phyloP scores from a whole-genome alignment of 2,888 invertebrate species.

The Ormia ochracea region DNA sequence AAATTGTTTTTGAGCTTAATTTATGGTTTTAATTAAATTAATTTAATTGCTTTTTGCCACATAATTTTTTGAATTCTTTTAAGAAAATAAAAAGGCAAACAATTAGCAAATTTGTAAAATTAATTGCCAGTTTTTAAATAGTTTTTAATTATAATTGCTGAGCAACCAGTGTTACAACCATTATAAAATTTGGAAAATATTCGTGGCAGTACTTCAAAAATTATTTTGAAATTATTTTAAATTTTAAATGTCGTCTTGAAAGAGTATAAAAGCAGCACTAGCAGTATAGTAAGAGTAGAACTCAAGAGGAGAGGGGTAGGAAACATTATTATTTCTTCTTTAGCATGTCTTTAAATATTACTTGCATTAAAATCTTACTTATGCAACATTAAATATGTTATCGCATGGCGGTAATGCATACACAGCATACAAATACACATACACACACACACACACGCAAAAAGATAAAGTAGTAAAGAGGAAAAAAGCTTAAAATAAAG shows the following conservation, averaged over 20 bases:
- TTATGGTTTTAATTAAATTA: not conserved
- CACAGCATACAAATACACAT: too few species aligned
- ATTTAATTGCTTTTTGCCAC: not conserved
- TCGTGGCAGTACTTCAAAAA: not conserved
- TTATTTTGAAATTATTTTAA: not conserved
- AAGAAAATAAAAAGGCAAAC: too few species aligned
- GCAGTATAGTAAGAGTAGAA: too few species aligned
- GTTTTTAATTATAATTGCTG: too few species aligned
- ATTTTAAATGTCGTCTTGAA: not conserved
- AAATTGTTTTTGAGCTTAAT: not conserved
- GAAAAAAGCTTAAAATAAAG: slow-evolving; percentile 1
- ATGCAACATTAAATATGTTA: slow-evolving; percentile 14
- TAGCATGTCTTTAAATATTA: not conserved
- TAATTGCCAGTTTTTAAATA: too few species aligned
- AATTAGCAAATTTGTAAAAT: too few species aligned
- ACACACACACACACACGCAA: too few species aligned
- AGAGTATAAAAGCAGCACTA: too few species aligned
- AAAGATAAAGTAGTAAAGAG: not conserved
- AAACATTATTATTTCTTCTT: not conserved
- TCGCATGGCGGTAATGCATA: slow-evolving; percentile 6
- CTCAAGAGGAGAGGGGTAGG: too few species aligned
- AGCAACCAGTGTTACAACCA: too few species aligned
- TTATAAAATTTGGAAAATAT: too few species aligned
- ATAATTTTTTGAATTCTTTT: too few species aligned
- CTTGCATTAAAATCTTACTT: not conserved